Base-by-base conservation (phyloP, 64 coral and sea anemone genomes). In the Pocillopora verrucosa region DNA sequence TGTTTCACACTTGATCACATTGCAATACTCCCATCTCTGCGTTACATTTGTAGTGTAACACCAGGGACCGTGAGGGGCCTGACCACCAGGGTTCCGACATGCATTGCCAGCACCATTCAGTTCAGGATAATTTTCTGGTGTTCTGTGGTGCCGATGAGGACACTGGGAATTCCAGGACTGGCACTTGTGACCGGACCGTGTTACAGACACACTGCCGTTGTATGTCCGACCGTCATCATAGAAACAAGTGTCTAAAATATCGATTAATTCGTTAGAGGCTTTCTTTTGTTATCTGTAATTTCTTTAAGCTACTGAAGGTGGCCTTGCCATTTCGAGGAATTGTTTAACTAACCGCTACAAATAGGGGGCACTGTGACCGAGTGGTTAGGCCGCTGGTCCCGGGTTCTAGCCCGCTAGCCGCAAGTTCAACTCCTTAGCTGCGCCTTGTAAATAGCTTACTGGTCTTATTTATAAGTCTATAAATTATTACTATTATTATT, bases 11-110 rank as follows among this genome's bases (percentile, higher is more conserved):
- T 88, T 76, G 0, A 78, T 72, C 14, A 95, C 84, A 11, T 58
- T 74, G 30, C 93, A 95, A 61, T 91, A 95, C 61, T 95, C 93
- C 93, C 93, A 95, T 34, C 93, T 67, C 69, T 88, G 58, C 58
- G 75, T 87, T 5, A 63, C 77, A 67, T 91, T 95, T 10, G 89
- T 91, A 10, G 93, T 95, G 76, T 91, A 95, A 51, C 93, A 95
- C 93, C 93, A 95, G 69, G 93, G 93, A 57, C 93, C 93, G 37
- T 77, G 84, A 88, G 93, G 89, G 60, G 93, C 93, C 78, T 91
- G 93, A 34, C 84, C 74, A 41, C 93, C 93, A 67, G 93, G 93
- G 61, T 95, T 95, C 82, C 93, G 84, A 72, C 93, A 95, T 88
- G 93, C 89, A 88, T 91, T 95, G 89, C 89, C 77, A 0, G 89